These are phyloP conservation scores for Chelmon rostratus DNA, from an alignment of 2,797 vertebrate species.

Conservation along the genomic window DNA sequence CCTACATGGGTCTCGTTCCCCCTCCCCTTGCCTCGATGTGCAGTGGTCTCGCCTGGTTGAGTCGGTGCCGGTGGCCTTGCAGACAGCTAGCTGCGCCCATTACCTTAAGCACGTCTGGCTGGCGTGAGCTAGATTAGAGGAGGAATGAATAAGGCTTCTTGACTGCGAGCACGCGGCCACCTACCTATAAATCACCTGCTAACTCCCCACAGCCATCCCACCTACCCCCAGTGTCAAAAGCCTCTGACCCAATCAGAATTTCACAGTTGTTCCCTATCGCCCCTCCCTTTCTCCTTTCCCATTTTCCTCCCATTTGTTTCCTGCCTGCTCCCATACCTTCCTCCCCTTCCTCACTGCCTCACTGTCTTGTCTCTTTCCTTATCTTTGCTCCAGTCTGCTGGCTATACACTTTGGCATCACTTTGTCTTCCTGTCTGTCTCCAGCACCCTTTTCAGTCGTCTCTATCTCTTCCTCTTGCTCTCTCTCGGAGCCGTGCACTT, in stretches of 20 bases:
- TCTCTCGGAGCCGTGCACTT: conserved; percentile 54
- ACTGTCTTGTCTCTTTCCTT: conserved; percentile 40
- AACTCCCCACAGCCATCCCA: conserved; percentile 62
- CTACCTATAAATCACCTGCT: conserved; percentile 77
- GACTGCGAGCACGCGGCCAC: conserved; percentile 60
- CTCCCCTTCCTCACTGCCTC: conserved; percentile 3
- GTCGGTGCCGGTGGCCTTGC: conserved; percentile 57
- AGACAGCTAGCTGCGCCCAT: conserved; percentile 66
- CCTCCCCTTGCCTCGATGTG: conserved; percentile 15
- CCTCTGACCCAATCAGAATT: conserved; percentile 64
- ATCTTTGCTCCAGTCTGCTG: conserved; percentile 55
- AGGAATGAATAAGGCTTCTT: conserved; percentile 76
- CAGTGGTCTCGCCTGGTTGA: conserved; percentile 60
- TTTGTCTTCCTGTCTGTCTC: conserved; percentile 43
- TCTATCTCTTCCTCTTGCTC: conserved; percentile 47
- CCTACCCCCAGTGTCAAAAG: conserved; percentile 39
- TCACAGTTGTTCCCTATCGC: conserved; percentile 13
- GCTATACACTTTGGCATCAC: conserved; percentile 56
- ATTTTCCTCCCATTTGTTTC: not conserved
- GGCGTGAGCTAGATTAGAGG: conserved; percentile 71
- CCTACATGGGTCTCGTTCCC: not conserved
- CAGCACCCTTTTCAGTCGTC: conserved; percentile 49
- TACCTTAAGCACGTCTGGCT: conserved; percentile 75
- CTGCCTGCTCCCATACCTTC: not conserved
- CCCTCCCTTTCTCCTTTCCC: conserved; percentile 1